A percentile compares a stretch with the other conserved stretches of the same genome.
These are phyloP conservation scores for Grantiella picta DNA, from an alignment of 2,113 vertebrate genomes.

Conservation along the genomic window DNA sequence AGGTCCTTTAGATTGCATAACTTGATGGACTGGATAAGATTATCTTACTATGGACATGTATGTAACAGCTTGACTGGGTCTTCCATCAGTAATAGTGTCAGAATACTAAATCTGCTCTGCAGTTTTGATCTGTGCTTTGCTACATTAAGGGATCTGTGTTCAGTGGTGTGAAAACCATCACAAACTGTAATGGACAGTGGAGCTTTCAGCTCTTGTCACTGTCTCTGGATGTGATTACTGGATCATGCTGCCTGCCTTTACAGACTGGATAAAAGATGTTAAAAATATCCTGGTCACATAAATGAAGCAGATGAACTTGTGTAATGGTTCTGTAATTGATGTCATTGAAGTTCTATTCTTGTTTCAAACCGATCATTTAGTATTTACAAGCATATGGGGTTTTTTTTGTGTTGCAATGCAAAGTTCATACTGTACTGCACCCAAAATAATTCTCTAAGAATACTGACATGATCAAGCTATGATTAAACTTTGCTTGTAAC, in stretches of 20 bases:
- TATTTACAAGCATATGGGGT: not conserved
- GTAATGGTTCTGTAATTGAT: not conserved
- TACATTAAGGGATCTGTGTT: not conserved
- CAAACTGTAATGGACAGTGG: not conserved
- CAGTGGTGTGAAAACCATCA: not conserved
- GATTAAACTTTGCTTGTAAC: conserved; percentile 3
- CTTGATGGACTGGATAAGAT: not conserved
- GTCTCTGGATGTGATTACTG: not conserved
- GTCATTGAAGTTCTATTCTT: conserved; percentile 9
- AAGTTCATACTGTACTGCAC: conserved; percentile 5
- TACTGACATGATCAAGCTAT: conserved; percentile 4
- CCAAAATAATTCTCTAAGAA: conserved; percentile 35
- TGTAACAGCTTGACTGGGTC: not conserved
- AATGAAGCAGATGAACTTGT: conserved; percentile 5
- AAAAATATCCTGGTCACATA: not conserved
- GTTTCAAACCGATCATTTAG: not conserved
- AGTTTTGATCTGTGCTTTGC: not conserved
- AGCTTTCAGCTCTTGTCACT: not conserved
- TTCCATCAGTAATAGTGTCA: not conserved
- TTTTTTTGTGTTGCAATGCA: not conserved
- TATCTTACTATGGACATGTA: not conserved
- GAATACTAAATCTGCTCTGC: not conserved
- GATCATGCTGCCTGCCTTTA: not conserved
- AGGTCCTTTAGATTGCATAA: not conserved
- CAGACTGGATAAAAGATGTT: not conserved